These are phyloP conservation scores for Hecatera dysodea DNA, from an alignment of 2,888 invertebrate genomes.

Conservation along the genomic window DNA sequence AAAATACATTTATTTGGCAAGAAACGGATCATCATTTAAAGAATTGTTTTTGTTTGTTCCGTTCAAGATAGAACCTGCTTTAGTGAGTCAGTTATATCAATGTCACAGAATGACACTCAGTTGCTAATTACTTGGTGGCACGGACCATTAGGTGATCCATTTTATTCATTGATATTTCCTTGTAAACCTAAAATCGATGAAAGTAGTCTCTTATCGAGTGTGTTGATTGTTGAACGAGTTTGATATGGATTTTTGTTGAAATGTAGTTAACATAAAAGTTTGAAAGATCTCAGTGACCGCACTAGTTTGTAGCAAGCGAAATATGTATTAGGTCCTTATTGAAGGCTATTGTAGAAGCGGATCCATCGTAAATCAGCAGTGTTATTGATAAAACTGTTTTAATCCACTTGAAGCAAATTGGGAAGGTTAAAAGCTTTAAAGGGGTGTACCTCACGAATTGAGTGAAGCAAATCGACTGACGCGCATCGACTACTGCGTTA, in stretches of 20 bases:
- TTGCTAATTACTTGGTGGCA: background rate
- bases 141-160: background rate
- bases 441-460: too few relatives aligned
- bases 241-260: constrained; percentile 14
- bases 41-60: background rate
- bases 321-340: too few relatives aligned
- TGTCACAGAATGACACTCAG: background rate
- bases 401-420: too few relatives aligned
- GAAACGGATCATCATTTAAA: background rate
- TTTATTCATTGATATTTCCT: background rate
- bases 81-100: background rate
- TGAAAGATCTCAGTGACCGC: constrained; percentile 24
- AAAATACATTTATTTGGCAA: too few relatives aligned
- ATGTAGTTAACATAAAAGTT: constrained; percentile 26
- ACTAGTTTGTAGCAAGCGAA: constrained; percentile 32
- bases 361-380: too few relatives aligned
- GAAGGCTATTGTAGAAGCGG: too few relatives aligned
- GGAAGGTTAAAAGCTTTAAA: too few relatives aligned
- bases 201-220: background rate
- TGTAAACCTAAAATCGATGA: background rate
- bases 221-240: background rate
- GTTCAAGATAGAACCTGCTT: background rate
- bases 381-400: too few relatives aligned
- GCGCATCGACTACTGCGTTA: too few relatives aligned
- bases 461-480: too few relatives aligned